Evolutionary conservation across 2,797 vertebrate genomes (phyloP).

Genomic region (Rhinatrema bivittatum): DNA sequence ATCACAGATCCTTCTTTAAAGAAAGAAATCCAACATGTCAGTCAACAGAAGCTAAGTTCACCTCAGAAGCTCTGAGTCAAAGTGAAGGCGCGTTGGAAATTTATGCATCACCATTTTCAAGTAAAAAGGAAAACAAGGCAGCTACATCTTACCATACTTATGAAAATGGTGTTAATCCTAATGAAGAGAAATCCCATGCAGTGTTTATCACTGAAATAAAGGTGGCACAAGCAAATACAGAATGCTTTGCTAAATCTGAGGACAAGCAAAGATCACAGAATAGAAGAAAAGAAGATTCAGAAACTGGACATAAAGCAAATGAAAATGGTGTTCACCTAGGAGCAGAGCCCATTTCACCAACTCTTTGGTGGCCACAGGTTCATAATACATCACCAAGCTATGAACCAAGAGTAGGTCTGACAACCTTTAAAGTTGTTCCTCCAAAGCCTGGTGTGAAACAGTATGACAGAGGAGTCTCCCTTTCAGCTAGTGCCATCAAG

Average conservation of each 20-base stretch:
- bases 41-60: conserved; percentile 2
- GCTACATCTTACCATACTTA: neutral
- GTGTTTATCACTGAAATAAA: neutral
- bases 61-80: conserved; percentile 9
- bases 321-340: neutral
- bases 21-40: conserved; percentile 10
- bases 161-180: neutral
- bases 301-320: conserved; percentile 21
- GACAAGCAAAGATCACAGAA: conserved; percentile 10
- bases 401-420: conserved; percentile 76
- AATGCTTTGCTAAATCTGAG: too few relatives aligned
- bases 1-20: neutral
- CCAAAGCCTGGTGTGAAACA: conserved; percentile 61
- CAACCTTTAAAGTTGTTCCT: conserved; percentile 87
- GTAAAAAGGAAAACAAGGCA: conserved; percentile 7
- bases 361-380: conserved; percentile 23
- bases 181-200: conserved; percentile 4
- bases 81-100: conserved; percentile 9
- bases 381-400: conserved; percentile 29
- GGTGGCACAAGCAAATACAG: too few relatives aligned
- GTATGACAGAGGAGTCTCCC: conserved; percentile 46
- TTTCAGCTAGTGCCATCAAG: conserved; percentile 74
- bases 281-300: conserved; percentile 16
- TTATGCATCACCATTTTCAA: neutral
- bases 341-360: neutral